Evolutionary conservation across 2,888 invertebrate species (phyloP).

Genomic region (Notocelia uddmanniana): DNA sequence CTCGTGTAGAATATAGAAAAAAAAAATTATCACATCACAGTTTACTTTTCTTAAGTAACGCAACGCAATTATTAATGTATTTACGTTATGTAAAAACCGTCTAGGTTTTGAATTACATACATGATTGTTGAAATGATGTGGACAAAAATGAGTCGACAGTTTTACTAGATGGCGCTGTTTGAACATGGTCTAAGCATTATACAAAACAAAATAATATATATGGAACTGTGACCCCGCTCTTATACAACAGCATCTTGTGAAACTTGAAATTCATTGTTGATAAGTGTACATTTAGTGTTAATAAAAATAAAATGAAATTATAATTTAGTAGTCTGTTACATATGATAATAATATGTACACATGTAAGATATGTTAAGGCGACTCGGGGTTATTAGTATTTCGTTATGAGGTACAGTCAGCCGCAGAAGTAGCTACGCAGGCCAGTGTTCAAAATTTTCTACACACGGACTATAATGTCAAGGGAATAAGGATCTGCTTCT

Average conservation of each 20-base stretch:
- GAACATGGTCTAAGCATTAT: not conserved
- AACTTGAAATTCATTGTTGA: too few relatives aligned
- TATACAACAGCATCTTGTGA: too few relatives aligned
- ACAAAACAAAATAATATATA: not conserved
- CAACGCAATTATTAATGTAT: not conserved
- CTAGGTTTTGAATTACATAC: not conserved
- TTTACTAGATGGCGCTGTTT: not conserved
- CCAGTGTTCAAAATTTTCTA: too few relatives aligned
- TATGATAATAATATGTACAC: not conserved
- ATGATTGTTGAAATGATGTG: too few relatives aligned
- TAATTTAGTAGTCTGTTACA: too few relatives aligned
- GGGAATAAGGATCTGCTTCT: too few relatives aligned
- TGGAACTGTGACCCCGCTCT: not conserved
- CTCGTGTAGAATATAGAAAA: conserved; percentile 1
- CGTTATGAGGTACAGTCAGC: too few relatives aligned
- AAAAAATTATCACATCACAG: conserved; percentile 21
- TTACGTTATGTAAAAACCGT: not conserved
- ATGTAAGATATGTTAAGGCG: not conserved
- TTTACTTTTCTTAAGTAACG: not conserved
- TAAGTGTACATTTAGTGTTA: too few relatives aligned
- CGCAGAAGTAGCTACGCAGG: too few relatives aligned
- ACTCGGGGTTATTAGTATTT: too few relatives aligned
- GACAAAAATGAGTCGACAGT: not conserved
- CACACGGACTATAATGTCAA: too few relatives aligned
- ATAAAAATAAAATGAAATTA: too few relatives aligned